These are phyloP conservation scores for Phallusia fumigata DNA, from an alignment of 23 tunicate species.

Conservation along the genomic window DNA sequence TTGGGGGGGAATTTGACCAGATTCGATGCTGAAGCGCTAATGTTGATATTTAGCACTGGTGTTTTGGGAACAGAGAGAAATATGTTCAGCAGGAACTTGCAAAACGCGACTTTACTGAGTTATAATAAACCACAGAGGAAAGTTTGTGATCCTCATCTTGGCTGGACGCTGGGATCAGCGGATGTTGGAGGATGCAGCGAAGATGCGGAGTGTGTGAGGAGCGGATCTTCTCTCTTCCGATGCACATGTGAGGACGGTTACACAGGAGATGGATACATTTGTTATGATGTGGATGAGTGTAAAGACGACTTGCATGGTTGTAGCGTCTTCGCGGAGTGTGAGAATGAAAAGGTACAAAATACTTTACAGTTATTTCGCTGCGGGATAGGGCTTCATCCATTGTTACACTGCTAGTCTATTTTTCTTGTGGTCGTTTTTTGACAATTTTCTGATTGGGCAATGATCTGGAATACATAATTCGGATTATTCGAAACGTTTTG, in stretches of 20 bases:
- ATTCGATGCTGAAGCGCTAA: background rate
- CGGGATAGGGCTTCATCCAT: no score
- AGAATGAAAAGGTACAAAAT: no score
- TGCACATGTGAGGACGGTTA: background rate
- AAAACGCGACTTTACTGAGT: background rate
- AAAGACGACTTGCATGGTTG: background rate
- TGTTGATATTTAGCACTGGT: background rate
- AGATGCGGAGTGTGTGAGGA: background rate
- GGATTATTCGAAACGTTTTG: no score
- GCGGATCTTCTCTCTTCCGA: background rate
- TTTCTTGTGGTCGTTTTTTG: no score
- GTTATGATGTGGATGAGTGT: background rate
- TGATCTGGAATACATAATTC: no score
- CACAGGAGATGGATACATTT: background rate
- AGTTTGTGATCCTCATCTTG: background rate
- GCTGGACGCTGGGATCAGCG: background rate
- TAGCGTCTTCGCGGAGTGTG: background rate
- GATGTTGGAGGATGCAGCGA: background rate
- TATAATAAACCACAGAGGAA: background rate
- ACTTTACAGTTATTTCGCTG: no score
- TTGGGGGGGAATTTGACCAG: background rate
- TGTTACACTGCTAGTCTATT: no score
- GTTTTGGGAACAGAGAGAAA: background rate
- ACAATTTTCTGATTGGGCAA: no score
- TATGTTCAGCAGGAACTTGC: background rate